Conservation (phyloP, 1,140 invertebrate species). For the Globodera rostochiensis region DNA sequence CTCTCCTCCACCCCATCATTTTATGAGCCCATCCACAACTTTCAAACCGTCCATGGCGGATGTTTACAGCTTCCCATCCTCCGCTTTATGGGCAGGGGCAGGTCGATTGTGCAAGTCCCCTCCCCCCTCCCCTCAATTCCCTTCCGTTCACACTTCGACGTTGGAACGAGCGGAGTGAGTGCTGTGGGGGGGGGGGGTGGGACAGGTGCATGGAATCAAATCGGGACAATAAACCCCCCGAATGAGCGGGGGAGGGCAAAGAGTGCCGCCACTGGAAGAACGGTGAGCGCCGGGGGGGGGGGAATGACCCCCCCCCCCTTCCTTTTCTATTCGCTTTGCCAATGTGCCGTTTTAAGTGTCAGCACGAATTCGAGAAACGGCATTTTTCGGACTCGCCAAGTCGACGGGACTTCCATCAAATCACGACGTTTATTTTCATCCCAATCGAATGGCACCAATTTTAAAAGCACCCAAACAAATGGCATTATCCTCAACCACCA, state of each 20-base stretch:
- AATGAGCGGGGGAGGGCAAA: neutral
- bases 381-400: too few species aligned
- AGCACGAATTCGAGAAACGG: too few species aligned
- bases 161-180: neutral
- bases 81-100: neutral
- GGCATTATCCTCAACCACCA: too few species aligned
- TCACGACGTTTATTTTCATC: too few species aligned
- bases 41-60: neutral
- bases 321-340: neutral
- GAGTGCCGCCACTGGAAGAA: neutral
- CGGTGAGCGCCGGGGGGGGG: neutral
- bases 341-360: too few species aligned
- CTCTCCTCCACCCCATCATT: neutral
- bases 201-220: neutral
- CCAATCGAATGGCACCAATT: too few species aligned
- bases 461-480: too few species aligned
- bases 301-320: neutral
- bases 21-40: neutral
- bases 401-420: too few species aligned
- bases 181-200: too few species aligned
- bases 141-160: neutral
- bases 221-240: neutral
- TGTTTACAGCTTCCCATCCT: neutral
- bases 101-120: neutral
- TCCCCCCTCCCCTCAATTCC: too few species aligned